Evolutionary conservation across 2,113 vertebrate species (phyloP).

Genomic region (Mesoclemmys tuberculata): DNA sequence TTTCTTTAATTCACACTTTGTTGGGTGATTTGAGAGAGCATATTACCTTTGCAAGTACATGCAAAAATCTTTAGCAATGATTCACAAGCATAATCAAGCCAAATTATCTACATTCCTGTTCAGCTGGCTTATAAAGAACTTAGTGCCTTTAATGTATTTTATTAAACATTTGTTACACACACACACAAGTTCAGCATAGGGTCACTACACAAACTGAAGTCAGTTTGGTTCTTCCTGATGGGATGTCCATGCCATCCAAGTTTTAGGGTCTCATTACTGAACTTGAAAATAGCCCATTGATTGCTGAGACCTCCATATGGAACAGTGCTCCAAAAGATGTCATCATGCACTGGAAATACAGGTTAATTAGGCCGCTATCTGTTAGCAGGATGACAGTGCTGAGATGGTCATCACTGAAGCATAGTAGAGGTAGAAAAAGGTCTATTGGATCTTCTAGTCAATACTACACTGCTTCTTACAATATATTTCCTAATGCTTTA

Average conservation of each 20-base stretch:
- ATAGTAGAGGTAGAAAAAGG: background rate
- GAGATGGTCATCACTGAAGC: background rate
- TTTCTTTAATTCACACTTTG: accelerated
- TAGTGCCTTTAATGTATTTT: background rate
- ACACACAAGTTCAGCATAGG: accelerated
- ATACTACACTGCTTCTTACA: background rate
- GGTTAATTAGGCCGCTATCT: background rate
- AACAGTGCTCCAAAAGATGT: background rate
- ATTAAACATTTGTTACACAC: background rate
- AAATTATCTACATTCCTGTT: background rate
- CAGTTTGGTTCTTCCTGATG: background rate
- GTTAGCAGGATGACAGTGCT: background rate
- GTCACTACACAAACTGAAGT: accelerated
- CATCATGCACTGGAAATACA: accelerated
- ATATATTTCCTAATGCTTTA: background rate
- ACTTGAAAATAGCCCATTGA: background rate
- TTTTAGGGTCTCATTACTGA: background rate
- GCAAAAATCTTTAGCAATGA: background rate
- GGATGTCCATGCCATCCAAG: background rate
- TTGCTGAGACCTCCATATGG: background rate
- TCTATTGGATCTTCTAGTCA: background rate
- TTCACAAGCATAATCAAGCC: background rate
- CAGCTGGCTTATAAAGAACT: background rate
- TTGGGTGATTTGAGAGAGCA: background rate
- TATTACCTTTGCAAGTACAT: background rate